Evolutionary conservation across 2,797 vertebrate genomes (phyloP).

Genomic region (Phoeniculus purpureus): DNA sequence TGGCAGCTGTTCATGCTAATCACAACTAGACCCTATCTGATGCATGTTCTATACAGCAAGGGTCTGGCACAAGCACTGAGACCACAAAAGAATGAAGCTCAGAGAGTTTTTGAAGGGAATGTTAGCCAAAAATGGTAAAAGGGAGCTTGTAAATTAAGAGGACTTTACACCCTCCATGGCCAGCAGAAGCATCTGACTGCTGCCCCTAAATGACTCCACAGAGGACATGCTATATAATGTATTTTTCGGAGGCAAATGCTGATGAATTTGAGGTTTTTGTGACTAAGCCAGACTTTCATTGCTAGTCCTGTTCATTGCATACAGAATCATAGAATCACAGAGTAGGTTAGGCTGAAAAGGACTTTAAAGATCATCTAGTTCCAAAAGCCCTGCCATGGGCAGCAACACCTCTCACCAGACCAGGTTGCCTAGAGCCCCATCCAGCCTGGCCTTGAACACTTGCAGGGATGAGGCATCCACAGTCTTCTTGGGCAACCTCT

Average conservation of each 20-base stretch:
- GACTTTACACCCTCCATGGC: neutral
- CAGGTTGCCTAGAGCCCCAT: too few relatives aligned
- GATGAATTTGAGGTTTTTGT: neutral
- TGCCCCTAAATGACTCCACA: neutral
- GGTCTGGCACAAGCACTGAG: neutral
- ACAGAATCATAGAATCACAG: neutral
- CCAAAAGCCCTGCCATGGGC: too few relatives aligned
- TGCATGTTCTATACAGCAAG: neutral
- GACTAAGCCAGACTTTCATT: neutral
- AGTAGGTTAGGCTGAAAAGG: too few relatives aligned
- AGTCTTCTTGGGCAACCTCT: too few relatives aligned
- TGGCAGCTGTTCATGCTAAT: neutral
- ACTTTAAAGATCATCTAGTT: too few relatives aligned
- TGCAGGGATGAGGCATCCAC: too few relatives aligned
- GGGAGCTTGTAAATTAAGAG: neutral
- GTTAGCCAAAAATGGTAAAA: neutral
- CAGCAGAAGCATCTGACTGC: neutral
- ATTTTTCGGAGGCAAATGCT: neutral
- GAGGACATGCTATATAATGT: rapidly evolving
- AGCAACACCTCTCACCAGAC: too few relatives aligned
- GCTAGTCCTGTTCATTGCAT: neutral
- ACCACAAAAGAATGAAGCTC: neutral
- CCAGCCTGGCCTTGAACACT: too few relatives aligned
- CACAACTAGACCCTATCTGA: neutral
- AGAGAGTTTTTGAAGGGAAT: neutral